Percentiles rank a stretch among this genome's conserved stretches.
Evolutionary conservation across 2,797 vertebrate species (phyloP).

Genomic region (Bufotes viridis): DNA sequence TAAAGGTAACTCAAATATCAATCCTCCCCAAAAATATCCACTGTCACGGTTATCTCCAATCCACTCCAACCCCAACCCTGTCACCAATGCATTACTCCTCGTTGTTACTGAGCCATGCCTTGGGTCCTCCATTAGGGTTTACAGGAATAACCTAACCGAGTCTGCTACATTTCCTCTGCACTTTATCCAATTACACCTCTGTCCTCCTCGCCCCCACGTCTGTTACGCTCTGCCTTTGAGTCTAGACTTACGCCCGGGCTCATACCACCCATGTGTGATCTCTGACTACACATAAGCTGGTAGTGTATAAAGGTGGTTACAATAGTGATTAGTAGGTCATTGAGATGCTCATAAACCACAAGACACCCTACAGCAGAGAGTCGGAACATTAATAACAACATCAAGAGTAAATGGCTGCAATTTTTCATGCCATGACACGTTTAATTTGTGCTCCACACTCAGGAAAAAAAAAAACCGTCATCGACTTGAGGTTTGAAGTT

Average conservation of each 20-base stretch:
- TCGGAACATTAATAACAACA: background rate
- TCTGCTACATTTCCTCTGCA: slow-evolving; percentile 9
- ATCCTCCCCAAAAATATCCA: too few species aligned
- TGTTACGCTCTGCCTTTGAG: background rate
- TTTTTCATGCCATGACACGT: background rate
- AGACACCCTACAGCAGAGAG: background rate
- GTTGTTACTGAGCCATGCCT: background rate
- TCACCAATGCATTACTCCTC: background rate
- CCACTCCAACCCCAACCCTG: background rate
- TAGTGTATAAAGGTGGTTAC: background rate
- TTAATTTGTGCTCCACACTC: background rate
- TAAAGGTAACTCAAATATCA: background rate
- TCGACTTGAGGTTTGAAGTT: slow-evolving; percentile 10
- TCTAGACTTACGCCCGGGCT: slow-evolving; percentile 1
- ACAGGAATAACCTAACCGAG: background rate
- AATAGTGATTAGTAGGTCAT: background rate
- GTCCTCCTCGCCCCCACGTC: background rate
- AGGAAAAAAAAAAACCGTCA: background rate
- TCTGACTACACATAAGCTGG: background rate
- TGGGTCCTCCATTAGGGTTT: background rate
- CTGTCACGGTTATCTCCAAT: background rate
- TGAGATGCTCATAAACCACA: background rate
- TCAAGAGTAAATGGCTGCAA: background rate
- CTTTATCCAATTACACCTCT: slow-evolving; percentile 22
- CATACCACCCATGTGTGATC: slow-evolving; percentile 27